Base-by-base conservation (phyloP, 1,140 invertebrate genomes). In the Homarus americanus region DNA sequence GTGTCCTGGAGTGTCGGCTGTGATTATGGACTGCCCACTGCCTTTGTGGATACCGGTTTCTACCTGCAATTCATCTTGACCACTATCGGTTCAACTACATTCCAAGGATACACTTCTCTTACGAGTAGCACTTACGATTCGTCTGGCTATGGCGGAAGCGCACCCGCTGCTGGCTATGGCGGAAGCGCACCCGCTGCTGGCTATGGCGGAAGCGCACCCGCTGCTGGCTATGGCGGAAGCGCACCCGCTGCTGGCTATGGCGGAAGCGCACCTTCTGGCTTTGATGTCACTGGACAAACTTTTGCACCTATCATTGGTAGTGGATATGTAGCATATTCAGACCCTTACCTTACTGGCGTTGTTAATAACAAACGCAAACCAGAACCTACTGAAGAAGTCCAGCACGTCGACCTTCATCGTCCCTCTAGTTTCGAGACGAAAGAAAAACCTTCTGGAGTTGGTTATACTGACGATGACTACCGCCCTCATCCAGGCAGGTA, bases 1-100 rank as follows among this genome's bases (percentile, higher is more conserved):
- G 83, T 86, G 24, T 73, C 83, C 1, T 86, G 83, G 83, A 63
- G 72, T 36, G 49, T 49, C 7, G 83, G 24, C n/a, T 86, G 83
- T 28, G 72, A 53, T 1, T 10, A 49, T 32, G 83, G 83, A 0
- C 0, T 36, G 15, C 83, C 83, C 41, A 86, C 83, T 20, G 83
- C 83, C 10, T 86, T 75, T 28, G 83, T 86, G 5, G 83, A 86
- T 41, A 41, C 76, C 28, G n/a, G 24, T 10, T 76, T 32, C 72
- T 86, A 53, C 72, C n/a, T 73, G n/a, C 40, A 75, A 10, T 86
- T 75, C 36, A 86, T 86, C 49, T 75, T 76, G 10, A 4, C 17
- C 28, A 76, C 72, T 24, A 7, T 86, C 4, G 69, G 41, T 1
- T 40, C 83, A 24, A 17, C 72, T 2, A 32, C 72, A n/a, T 24